Conservation (phyloP, 2,113 vertebrate species). For the Rhagologus leucostigma region DNA sequence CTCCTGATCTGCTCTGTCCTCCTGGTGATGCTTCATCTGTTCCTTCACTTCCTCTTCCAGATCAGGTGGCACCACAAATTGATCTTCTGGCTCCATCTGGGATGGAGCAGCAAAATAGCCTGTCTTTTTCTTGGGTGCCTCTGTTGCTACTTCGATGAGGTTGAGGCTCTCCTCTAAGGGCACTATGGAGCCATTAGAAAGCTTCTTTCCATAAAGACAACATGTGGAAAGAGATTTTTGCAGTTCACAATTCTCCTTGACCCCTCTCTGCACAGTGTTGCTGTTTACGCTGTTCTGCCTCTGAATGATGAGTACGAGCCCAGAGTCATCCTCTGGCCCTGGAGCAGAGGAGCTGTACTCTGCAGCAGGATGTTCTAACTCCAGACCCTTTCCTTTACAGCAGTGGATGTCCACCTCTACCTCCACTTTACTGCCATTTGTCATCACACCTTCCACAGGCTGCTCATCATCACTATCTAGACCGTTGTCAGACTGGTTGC, state of each 20-base stretch:
- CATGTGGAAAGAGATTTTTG: conserved; percentile 90
- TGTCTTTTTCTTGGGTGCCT: conserved; percentile 93
- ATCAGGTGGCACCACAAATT: conserved; percentile 88
- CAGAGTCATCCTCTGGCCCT: conserved; percentile 65
- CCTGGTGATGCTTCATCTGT: conserved; percentile 84
- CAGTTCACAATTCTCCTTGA: conserved; percentile 83
- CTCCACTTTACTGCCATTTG: conserved; percentile 92
- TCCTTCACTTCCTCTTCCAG: conserved; percentile 92
- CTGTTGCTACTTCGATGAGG: conserved; percentile 92
- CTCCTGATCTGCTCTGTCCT: conserved; percentile 43
- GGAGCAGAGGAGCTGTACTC: neutral
- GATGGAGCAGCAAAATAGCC: conserved; percentile 94
- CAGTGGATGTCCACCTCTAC: conserved; percentile 97
- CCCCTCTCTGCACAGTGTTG: conserved; percentile 74
- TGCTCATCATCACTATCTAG: conserved; percentile 93
- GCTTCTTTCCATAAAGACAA: conserved; percentile 91
- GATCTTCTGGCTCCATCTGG: conserved; percentile 93
- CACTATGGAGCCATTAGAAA: conserved; percentile 93
- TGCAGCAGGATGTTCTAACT: conserved; percentile 1
- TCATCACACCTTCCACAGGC: conserved; percentile 88
- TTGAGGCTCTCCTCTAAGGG: conserved; percentile 92
- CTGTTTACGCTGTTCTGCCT: conserved; percentile 89
- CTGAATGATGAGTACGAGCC: conserved; percentile 70
- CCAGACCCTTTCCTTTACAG: conserved; percentile 75
- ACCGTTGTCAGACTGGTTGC: conserved; percentile 94